phyloP scores from a whole-genome alignment of 2,888 invertebrate genomes.

The Argyresthia goedartella region DNA sequence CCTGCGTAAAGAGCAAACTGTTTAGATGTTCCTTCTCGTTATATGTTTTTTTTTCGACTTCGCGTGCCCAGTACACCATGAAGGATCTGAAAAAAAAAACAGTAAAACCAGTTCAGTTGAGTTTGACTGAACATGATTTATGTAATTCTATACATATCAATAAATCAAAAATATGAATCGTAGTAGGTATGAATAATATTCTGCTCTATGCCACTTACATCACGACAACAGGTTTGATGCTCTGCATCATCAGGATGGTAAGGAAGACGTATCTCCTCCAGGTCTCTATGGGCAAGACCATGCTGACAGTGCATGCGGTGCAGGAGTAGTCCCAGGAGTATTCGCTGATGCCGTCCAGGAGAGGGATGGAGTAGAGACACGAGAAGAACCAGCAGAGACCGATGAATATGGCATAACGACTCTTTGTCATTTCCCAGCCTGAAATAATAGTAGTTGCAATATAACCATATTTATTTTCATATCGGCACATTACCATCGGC shows the following conservation, averaged over 20 bases:
- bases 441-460: conserved; percentile 17
- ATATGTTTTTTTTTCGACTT: conserved; percentile 26
- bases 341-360: conserved; percentile 42
- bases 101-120: neutral
- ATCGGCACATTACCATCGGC: neutral
- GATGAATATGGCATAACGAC: conserved; percentile 38
- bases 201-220: conserved; percentile 37
- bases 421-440: conserved; percentile 43
- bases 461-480: neutral
- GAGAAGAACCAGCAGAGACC: conserved; percentile 40
- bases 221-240: conserved; percentile 41
- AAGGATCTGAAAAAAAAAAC: conserved; percentile 21
- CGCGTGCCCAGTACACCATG: conserved; percentile 34
- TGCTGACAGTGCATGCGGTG: conserved; percentile 42
- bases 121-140: no score
- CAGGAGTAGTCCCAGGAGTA: conserved; percentile 54
- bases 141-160: no score
- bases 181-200: no score
- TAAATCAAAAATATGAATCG: no score
- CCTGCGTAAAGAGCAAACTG: conserved; percentile 21
- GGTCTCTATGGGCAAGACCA: conserved; percentile 31
- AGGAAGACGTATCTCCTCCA: conserved; percentile 36
- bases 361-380: conserved; percentile 39
- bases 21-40: conserved; percentile 17
- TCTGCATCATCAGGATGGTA: conserved; percentile 38